Percentiles rank a stretch among this genome's conserved stretches.
These are phyloP conservation scores for Magallana angulata DNA, from an alignment of 1,140 invertebrate species.

Conservation along the genomic window DNA sequence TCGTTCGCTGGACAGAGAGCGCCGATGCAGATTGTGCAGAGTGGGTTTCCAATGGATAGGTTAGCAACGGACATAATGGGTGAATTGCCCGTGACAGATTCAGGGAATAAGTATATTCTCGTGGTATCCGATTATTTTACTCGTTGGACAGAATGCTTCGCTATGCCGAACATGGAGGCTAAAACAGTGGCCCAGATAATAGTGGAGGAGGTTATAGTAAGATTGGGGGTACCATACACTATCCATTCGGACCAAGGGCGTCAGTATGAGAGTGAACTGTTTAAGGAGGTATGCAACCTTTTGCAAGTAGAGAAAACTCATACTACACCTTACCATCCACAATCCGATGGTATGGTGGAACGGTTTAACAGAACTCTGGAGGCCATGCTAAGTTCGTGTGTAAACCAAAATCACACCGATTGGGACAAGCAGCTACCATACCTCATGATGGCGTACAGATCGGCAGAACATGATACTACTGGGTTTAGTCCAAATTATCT, in stretches of 20 bases:
- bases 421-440: constrained; percentile 59
- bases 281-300: neutral
- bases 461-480: constrained; percentile 39
- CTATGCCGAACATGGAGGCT: constrained; percentile 56
- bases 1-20: neutral
- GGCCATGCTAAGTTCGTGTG: constrained; percentile 44
- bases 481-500: too few species aligned
- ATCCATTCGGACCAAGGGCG: neutral
- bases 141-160: constrained; percentile 57
- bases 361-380: too few species aligned
- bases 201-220: neutral
- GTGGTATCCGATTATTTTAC: constrained; percentile 67
- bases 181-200: neutral
- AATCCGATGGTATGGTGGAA: too few species aligned
- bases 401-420: constrained; percentile 48
- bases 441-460: constrained; percentile 51
- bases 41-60: constrained; percentile 31
- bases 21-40: neutral
- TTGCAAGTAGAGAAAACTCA: too few species aligned
- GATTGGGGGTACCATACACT: neutral
- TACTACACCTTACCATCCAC: too few species aligned
- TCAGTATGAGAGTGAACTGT: neutral
- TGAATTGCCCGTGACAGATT: constrained; percentile 19
- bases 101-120: constrained; percentile 63
- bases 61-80: neutral